phyloP scores from a whole-genome alignment of 1,140 invertebrate genomes.

The Leptoteleia sp. region DNA sequence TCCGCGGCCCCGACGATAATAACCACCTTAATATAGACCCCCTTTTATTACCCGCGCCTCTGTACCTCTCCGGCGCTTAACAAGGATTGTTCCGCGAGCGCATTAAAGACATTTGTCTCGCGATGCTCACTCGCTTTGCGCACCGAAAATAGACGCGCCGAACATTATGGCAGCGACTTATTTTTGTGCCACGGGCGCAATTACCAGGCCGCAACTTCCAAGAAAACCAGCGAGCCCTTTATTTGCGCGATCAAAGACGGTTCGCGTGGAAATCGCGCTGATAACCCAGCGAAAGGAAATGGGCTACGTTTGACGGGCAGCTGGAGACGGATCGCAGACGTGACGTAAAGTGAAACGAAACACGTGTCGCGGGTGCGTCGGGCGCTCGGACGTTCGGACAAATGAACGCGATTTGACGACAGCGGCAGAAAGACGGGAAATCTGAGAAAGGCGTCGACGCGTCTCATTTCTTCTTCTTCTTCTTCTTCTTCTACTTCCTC shows the following conservation, averaged over 20 bases:
- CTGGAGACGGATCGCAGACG: constrained; percentile 37
- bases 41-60: constrained; percentile 34
- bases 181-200: constrained; percentile 29
- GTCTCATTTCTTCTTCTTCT: too few species aligned
- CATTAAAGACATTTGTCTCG: constrained; percentile 54
- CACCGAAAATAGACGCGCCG: constrained; percentile 44
- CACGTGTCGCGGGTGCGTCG: constrained; percentile 28
- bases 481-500: too few species aligned
- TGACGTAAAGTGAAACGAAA: constrained; percentile 44
- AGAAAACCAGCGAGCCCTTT: constrained; percentile 31
- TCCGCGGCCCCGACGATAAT: constrained; percentile 33
- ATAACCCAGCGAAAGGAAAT: constrained; percentile 56
- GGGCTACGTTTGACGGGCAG: constrained; percentile 41
- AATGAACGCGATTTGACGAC: constrained; percentile 39
- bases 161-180: constrained; percentile 30
- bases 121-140: constrained; percentile 27
- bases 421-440: too few species aligned
- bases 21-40: constrained; percentile 53
- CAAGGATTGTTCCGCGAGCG: constrained; percentile 48
- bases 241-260: constrained; percentile 35
- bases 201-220: constrained; percentile 19
- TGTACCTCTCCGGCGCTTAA: constrained; percentile 21
- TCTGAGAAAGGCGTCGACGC: too few species aligned
- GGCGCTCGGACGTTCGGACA: constrained; percentile 19
- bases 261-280: constrained; percentile 40